These are phyloP conservation scores for Eupelmus urozonus DNA, from an alignment of 2,888 invertebrate genomes.

Conservation along the genomic window DNA sequence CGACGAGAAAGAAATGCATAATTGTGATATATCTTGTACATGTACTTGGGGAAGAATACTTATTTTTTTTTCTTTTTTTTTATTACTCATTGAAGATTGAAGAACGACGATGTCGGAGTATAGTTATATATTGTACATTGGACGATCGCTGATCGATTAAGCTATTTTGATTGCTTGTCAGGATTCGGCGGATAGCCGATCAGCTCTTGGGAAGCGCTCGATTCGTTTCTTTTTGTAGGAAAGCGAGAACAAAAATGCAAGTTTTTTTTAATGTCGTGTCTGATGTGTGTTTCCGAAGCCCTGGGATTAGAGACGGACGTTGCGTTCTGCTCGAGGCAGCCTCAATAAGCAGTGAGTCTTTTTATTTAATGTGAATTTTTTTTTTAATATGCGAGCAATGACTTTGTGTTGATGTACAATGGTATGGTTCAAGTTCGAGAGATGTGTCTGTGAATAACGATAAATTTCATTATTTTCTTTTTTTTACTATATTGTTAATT, in stretches of 20 bases:
- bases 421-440: conserved; percentile 48
- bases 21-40: conserved; percentile 15
- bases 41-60: not conserved
- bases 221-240: conserved; percentile 37
- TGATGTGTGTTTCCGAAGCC: conserved; percentile 72
- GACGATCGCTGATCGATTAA: not conserved
- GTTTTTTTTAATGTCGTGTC: conserved; percentile 68
- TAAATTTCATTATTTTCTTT: too few species aligned
- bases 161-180: not conserved
- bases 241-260: conserved; percentile 55
- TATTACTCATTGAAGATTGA: conserved; percentile 14
- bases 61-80: conserved; percentile 3
- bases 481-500: too few species aligned
- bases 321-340: conserved; percentile 67
- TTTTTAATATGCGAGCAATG: conserved; percentile 22
- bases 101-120: conserved; percentile 18
- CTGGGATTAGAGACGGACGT: conserved; percentile 68
- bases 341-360: conserved; percentile 70
- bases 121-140: conserved; percentile 6
- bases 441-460: conserved; percentile 5
- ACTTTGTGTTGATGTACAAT: conserved; percentile 30
- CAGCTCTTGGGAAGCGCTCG: conserved; percentile 6
- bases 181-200: conserved; percentile 8
- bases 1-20: not conserved
- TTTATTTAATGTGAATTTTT: conserved; percentile 59